Conservation (phyloP, 2,888 invertebrate species). For the Odontocerum albicorne region DNA sequence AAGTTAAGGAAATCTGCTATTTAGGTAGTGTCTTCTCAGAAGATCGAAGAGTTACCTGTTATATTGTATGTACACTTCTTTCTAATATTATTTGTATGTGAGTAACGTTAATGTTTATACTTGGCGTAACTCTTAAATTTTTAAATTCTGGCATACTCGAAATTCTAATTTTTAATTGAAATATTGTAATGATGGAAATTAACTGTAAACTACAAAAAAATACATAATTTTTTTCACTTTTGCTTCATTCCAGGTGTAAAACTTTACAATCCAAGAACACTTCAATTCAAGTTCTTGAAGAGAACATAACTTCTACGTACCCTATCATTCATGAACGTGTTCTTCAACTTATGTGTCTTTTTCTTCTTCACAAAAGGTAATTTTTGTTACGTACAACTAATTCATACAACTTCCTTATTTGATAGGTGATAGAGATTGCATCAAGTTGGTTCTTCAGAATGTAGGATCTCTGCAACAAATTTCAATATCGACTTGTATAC, state of each 20-base stretch:
- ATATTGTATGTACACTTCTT: neutral
- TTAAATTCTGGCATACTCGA: no score
- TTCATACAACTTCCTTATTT: neutral
- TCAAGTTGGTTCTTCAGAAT: no score
- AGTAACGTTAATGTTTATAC: neutral
- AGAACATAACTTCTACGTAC: slow-evolving; percentile 62
- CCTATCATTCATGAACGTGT: slow-evolving; percentile 70
- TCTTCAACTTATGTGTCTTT: slow-evolving; percentile 62
- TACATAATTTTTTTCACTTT: neutral
- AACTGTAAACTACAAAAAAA: no score
- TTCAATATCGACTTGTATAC: no score
- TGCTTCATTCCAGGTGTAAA: slow-evolving; percentile 17
- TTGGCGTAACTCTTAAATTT: no score
- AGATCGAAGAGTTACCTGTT: neutral
- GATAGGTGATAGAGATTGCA: neutral
- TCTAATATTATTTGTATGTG: no score
- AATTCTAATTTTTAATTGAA: neutral
- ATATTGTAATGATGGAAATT: no score
- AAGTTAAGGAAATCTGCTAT: neutral
- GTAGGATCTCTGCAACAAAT: no score
- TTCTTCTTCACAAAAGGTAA: slow-evolving; percentile 62
- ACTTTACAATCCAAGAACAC: slow-evolving; percentile 20
- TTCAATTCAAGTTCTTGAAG: slow-evolving; percentile 38
- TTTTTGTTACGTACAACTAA: no score
- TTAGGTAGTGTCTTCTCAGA: neutral